Evolutionary conservation across 2,113 vertebrate genomes (phyloP).

Genomic region (Gallinago jamesoni): DNA sequence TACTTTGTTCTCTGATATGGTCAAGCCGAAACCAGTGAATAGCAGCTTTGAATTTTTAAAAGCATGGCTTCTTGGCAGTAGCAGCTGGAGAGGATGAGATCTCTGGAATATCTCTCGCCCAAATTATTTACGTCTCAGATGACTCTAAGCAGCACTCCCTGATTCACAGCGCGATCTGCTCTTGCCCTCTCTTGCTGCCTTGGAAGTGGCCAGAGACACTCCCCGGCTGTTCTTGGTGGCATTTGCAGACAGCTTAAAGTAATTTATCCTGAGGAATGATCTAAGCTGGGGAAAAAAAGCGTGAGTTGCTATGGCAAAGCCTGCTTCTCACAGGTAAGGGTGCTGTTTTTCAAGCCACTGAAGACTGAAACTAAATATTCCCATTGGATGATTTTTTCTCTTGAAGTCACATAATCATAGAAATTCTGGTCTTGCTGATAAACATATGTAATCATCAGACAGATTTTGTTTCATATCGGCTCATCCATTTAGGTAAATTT

Average conservation of each 20-base stretch:
- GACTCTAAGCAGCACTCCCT: background rate
- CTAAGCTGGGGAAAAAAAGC: background rate
- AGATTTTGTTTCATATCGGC: background rate
- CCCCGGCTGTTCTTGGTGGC: rapidly evolving
- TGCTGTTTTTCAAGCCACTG: background rate
- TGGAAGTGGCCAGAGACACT: background rate
- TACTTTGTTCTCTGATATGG: background rate
- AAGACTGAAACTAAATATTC: background rate
- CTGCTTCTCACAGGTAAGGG: background rate
- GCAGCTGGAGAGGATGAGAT: background rate
- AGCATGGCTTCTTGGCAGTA: background rate
- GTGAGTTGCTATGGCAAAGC: background rate
- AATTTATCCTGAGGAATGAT: background rate
- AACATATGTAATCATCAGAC: background rate
- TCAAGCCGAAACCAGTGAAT: background rate
- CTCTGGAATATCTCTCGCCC: background rate
- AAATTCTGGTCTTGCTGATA: background rate
- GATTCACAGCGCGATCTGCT: background rate
- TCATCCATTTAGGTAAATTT: background rate
- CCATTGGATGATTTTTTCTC: background rate
- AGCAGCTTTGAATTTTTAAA: background rate
- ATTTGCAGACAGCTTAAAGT: background rate
- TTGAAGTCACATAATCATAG: background rate
- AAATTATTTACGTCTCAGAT: background rate
- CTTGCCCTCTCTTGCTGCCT: background rate